phyloP scores from a whole-genome alignment of 1,140 invertebrate genomes.

The Drosophila kurseongensis region DNA sequence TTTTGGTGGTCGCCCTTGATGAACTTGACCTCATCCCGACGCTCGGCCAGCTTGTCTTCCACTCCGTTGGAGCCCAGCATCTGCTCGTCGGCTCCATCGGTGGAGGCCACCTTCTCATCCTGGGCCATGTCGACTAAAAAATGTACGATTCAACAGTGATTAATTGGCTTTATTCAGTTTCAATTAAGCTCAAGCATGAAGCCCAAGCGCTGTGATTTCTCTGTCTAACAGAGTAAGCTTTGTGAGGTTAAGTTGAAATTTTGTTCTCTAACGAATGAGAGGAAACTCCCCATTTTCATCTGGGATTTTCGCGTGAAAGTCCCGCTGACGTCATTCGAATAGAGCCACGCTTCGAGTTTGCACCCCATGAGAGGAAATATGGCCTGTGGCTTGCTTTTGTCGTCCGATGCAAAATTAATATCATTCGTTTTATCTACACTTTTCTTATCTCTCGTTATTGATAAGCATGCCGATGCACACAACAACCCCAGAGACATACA shows the following conservation, averaged over 20 bases:
- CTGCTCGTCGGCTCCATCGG: slow-evolving; percentile 87
- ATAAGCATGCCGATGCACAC: slow-evolving; percentile 10
- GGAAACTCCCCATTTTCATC: slow-evolving; percentile 4
- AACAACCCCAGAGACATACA: neutral
- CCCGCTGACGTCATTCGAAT: slow-evolving; percentile 30
- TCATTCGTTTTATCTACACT: neutral
- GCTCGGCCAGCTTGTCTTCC: slow-evolving; percentile 87
- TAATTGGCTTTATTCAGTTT: slow-evolving; percentile 60
- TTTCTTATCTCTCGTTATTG: slow-evolving; percentile 24
- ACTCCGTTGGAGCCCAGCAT: slow-evolving; percentile 86
- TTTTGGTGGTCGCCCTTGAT: slow-evolving; percentile 89
- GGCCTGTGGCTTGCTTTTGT: slow-evolving; percentile 18
- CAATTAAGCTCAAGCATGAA: slow-evolving; percentile 47
- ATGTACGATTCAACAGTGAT: slow-evolving; percentile 21
- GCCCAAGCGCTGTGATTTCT: slow-evolving; percentile 19
- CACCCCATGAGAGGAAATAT: neutral
- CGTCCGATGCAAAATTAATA: slow-evolving; percentile 24
- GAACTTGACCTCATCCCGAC: slow-evolving; percentile 89
- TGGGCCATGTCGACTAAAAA: slow-evolving; percentile 68
- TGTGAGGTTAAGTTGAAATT: slow-evolving; percentile 28
- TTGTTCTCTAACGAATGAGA: neutral
- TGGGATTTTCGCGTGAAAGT: slow-evolving; percentile 3
- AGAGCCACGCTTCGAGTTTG: slow-evolving; percentile 7
- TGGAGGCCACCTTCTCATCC: slow-evolving; percentile 55
- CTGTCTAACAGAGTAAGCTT: slow-evolving; percentile 5